Evolutionary conservation across 2,888 invertebrate genomes (phyloP), one percentile per base, ranked within the genome.

Genomic region (Brenthis daphne): DNA sequence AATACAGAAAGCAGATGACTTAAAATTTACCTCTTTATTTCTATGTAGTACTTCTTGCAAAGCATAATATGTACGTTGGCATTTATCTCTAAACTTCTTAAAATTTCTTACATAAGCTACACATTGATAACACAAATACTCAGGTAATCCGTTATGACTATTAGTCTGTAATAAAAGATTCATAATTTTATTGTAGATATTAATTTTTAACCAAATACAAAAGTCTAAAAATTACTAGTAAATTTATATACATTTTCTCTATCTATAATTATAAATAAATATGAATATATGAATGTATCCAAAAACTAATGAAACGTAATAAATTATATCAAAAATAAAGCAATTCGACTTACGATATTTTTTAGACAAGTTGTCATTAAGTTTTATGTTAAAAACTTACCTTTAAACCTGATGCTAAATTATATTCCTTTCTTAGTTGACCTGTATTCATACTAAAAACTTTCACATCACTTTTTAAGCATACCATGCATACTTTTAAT

Each of bases 81-180:
- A 91, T 83, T 85, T 89, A 16, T 85, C 82, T 64, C 87, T 82
- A 74, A 92, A 92, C 63, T 80, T 83, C 61, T 79, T 82, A 61
- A 80, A 89, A 3, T 81, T 81, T 74, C 75, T 83, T 5, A 90
- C 77, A 69, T 83, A 82, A 3, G 85, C 83, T 61, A 76, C 72
- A 75, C 92, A 92, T 74, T 85, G 85, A 56, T 82, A 79, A 77
- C 92, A 92, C 68, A 92, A 77, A 75, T 87, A 87, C 65, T 85
- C 81, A 4, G 90, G 90, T 73, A 90, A 75, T 0, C 90, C 91
- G 75, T 79, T 80, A 3, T 80, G 80, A 64, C 77, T 76, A 6
- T 64, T 67, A 11, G 81, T 83, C 91, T 92, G 82, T 66, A 87
- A 87, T 70, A 37, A 48, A 12, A 50, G 24, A 37, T 64, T 43